Conservation (phyloP, 2,797 vertebrate genomes). For the Brachymystax lenok region DNA sequence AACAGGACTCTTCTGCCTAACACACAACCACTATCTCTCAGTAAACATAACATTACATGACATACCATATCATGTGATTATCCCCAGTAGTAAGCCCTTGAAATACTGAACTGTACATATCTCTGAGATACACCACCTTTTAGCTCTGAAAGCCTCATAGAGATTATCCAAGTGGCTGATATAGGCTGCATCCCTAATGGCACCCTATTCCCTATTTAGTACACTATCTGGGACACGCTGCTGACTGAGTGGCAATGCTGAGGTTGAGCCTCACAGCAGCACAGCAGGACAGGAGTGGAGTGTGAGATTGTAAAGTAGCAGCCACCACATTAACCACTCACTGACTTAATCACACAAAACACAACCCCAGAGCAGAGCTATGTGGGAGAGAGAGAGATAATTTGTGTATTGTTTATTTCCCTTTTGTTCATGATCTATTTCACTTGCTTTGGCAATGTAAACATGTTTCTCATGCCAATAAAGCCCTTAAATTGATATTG, state of each 20-base stretch:
- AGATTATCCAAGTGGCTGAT: constrained; percentile 37
- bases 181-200: neutral
- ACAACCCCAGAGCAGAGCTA: neutral
- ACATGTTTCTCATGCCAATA: no score
- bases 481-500: no score
- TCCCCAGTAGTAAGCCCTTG: constrained; percentile 47
- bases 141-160: constrained; percentile 42
- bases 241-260: constrained; percentile 20
- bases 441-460: no score
- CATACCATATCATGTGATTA: constrained; percentile 57
- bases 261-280: constrained; percentile 18
- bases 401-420: no score
- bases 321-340: constrained; percentile 15
- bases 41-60: neutral
- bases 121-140: constrained; percentile 33
- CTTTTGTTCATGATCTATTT: no score
- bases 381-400: neutral
- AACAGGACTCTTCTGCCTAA: no score
- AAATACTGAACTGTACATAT: constrained; percentile 32
- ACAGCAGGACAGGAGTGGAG: neutral
- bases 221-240: neutral
- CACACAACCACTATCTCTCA: no score
- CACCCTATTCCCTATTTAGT: no score
- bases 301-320: constrained; percentile 10
- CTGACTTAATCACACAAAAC: constrained; percentile 24